phyloP scores from a whole-genome alignment of 2,113 vertebrate genomes.

The Lipophrys pholis region DNA sequence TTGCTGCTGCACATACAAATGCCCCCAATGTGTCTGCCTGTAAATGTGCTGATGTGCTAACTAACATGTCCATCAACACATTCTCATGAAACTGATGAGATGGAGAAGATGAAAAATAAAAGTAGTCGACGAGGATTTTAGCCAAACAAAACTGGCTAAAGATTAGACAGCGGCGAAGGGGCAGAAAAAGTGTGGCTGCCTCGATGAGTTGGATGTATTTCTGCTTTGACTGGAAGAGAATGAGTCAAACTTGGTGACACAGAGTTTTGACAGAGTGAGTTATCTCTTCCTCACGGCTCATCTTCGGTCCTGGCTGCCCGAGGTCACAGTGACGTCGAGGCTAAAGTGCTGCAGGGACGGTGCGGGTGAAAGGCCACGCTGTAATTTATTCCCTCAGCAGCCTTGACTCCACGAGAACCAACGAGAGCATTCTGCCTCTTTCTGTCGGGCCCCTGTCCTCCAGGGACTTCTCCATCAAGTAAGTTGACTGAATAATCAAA shows the following conservation, averaged over 20 bases:
- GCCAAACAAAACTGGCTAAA: neutral
- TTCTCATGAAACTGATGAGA: too few species aligned
- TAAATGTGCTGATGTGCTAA: too few species aligned
- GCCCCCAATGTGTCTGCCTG: too few species aligned
- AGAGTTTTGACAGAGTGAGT: conserved; percentile 56
- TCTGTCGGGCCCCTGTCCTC: conserved; percentile 24
- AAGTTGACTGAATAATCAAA: conserved; percentile 42
- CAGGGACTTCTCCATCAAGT: conserved; percentile 11
- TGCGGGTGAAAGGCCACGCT: conserved; percentile 45
- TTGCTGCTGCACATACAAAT: too few species aligned
- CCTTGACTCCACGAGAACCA: conserved; percentile 37
- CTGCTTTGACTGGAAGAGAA: conserved; percentile 22
- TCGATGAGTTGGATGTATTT: conserved; percentile 20
- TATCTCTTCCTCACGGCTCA: conserved; percentile 52
- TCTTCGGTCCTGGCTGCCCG: conserved; percentile 38
- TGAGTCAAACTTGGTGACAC: conserved; percentile 52
- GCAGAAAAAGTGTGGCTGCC: neutral
- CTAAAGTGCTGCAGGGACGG: conserved; percentile 35
- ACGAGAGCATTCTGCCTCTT: conserved; percentile 35
- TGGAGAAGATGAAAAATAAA: neutral
- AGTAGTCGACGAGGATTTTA: neutral
- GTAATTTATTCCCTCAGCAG: conserved; percentile 50
- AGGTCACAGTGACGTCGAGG: conserved; percentile 57
- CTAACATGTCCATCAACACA: too few species aligned
- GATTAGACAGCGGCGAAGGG: neutral